Evolutionary conservation across 1,140 invertebrate genomes (phyloP).

Genomic region (Nomia melanderi): DNA sequence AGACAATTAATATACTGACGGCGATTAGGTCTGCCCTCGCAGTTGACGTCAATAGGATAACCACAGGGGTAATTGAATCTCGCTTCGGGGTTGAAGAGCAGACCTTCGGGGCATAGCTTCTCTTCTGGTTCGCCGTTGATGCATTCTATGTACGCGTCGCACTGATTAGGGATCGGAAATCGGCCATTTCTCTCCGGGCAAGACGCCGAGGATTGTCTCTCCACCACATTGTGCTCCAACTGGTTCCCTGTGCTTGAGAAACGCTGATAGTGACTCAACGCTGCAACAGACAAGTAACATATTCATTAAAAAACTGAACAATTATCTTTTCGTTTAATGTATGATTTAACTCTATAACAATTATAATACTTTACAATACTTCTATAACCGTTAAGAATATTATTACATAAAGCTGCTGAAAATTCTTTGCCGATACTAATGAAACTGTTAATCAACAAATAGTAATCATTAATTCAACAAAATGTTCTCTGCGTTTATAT

Average conservation of each 20-base stretch:
- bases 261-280: neutral
- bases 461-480: too few species aligned
- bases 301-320: neutral
- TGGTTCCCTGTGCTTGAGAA: neutral
- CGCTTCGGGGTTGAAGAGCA: conserved; percentile 89
- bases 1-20: conserved; percentile 84
- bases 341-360: too few species aligned
- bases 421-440: too few species aligned
- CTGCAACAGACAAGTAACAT: neutral
- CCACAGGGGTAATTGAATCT: conserved; percentile 90
- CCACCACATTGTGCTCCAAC: neutral
- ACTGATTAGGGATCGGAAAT: conserved; percentile 86
- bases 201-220: conserved; percentile 38
- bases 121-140: conserved; percentile 87
- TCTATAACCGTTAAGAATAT: too few species aligned
- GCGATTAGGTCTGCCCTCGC: conserved; percentile 84
- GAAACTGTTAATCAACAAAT: too few species aligned
- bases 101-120: conserved; percentile 91
- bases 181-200: conserved; percentile 87
- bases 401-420: too few species aligned
- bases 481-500: too few species aligned
- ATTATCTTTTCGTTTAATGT: too few species aligned
- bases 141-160: conserved; percentile 88
- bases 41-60: conserved; percentile 91
- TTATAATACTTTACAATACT: too few species aligned